These are phyloP conservation scores for Lutjanus erythropterus DNA, from an alignment of 2,113 vertebrate species.

Conservation along the genomic window DNA sequence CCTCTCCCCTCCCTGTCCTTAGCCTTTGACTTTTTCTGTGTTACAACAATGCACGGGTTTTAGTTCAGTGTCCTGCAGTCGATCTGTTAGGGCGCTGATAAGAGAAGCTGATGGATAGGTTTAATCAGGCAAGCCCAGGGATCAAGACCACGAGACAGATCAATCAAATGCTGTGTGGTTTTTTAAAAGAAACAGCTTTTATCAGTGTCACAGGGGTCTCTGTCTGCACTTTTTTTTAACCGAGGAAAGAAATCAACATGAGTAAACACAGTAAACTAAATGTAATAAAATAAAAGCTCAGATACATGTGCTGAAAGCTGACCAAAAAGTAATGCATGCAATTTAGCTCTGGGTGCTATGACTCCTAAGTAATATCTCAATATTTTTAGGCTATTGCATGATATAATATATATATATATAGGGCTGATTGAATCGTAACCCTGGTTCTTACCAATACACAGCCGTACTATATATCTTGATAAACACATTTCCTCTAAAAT, in stretches of 20 bases:
- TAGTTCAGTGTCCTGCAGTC: constrained; percentile 79
- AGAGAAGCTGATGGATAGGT: constrained; percentile 84
- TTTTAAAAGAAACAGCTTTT: constrained; percentile 78
- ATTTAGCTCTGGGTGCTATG: too few relatives aligned
- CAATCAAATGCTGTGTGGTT: constrained; percentile 79
- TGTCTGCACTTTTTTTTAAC: constrained; percentile 12
- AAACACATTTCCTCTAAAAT: too few relatives aligned
- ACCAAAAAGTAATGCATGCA: too few relatives aligned
- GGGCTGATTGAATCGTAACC: too few relatives aligned
- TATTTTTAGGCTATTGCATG: too few relatives aligned
- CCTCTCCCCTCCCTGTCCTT: constrained; percentile 75
- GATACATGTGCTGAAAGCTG: constrained; percentile 5
- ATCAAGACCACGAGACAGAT: constrained; percentile 81
- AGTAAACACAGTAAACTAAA: constrained; percentile 27
- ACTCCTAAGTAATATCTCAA: too few relatives aligned
- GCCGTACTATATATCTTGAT: too few relatives aligned
- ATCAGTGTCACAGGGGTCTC: constrained; percentile 68
- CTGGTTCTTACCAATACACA: too few relatives aligned
- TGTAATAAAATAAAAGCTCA: constrained; percentile 8
- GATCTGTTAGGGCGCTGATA: constrained; percentile 81
- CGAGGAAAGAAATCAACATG: constrained; percentile 35
- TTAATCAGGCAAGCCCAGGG: constrained; percentile 82
- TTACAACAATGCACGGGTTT: constrained; percentile 79
- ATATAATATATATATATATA: too few relatives aligned
- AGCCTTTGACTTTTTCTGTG: constrained; percentile 82